Percentiles rank a stretch among this genome's conserved stretches.
Conservation (phyloP, 2,888 invertebrate genomes). For the Ormyrus rosae region DNA sequence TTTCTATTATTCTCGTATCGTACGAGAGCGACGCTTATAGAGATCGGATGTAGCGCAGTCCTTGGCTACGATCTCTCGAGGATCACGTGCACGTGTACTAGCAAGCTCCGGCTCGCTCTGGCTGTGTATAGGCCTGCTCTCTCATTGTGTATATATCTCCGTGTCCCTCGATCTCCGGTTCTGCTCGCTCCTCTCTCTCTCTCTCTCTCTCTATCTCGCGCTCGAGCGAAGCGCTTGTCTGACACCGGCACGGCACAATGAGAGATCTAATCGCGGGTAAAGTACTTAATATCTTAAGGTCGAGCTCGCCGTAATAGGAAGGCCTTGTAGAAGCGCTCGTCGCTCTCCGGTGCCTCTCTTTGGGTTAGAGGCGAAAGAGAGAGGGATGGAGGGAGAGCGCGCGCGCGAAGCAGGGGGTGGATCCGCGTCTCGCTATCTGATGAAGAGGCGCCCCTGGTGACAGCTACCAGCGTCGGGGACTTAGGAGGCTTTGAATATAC, state of each 20-base stretch:
- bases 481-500: conserved; percentile 59
- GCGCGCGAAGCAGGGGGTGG: background rate
- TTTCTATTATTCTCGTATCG: conserved; percentile 51
- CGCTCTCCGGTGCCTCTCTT: conserved; percentile 40
- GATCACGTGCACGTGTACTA: conserved; percentile 49
- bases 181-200: conserved; percentile 12
- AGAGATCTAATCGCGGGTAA: conserved; percentile 75
- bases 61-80: conserved; percentile 40
- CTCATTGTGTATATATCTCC: conserved; percentile 13
- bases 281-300: conserved; percentile 76
- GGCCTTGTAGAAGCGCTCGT: conserved; percentile 48
- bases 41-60: background rate
- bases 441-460: conserved; percentile 70
- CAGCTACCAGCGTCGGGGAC: conserved; percentile 65
- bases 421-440: conserved; percentile 68
- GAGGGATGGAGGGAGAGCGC: conserved; percentile 36
- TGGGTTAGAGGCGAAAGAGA: conserved; percentile 32
- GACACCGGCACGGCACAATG: conserved; percentile 73
- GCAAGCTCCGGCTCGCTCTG: conserved; percentile 35
- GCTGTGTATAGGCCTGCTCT: conserved; percentile 34
- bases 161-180: conserved; percentile 35
- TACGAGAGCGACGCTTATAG: background rate
- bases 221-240: conserved; percentile 71
- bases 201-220: conserved; percentile 6
- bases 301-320: conserved; percentile 63